Evolutionary conservation across 2,888 invertebrate genomes (phyloP).

Genomic region (Pocota personata): DNA sequence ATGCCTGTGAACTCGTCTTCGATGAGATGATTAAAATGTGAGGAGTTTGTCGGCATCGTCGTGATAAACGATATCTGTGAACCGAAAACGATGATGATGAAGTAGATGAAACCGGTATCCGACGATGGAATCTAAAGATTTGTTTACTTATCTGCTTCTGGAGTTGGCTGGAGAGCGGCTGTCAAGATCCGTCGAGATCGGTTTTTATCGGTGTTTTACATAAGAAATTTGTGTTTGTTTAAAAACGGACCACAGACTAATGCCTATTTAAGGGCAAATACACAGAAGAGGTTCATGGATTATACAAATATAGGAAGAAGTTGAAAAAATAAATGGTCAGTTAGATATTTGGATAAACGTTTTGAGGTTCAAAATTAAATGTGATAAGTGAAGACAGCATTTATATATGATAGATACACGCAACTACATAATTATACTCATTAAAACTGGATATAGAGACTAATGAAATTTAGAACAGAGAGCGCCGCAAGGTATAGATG

Average conservation of each 20-base stretch:
- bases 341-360: not conserved
- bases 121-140: constrained; percentile 2
- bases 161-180: constrained; percentile 8
- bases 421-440: constrained; percentile 12
- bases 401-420: not conserved
- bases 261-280: not conserved
- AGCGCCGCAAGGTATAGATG: constrained; percentile 14
- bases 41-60: constrained; percentile 19
- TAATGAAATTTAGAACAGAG: constrained; percentile 15
- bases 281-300: not conserved
- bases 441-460: not conserved
- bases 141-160: constrained; percentile 51
- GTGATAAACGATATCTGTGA: constrained; percentile 26
- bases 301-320: not conserved
- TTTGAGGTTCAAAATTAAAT: not conserved
- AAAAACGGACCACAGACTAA: not conserved
- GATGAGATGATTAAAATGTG: constrained; percentile 24
- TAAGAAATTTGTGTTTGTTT: constrained; percentile 31
- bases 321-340: not conserved
- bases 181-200: not conserved
- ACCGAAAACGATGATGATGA: not conserved
- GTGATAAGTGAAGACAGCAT: not conserved
- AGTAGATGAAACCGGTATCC: constrained; percentile 27
- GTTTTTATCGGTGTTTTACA: constrained; percentile 30
- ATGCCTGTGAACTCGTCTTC: too few relatives aligned